Evolutionary conservation across 2,113 vertebrate species (phyloP).

Genomic region (Formicarius rufipectus): DNA sequence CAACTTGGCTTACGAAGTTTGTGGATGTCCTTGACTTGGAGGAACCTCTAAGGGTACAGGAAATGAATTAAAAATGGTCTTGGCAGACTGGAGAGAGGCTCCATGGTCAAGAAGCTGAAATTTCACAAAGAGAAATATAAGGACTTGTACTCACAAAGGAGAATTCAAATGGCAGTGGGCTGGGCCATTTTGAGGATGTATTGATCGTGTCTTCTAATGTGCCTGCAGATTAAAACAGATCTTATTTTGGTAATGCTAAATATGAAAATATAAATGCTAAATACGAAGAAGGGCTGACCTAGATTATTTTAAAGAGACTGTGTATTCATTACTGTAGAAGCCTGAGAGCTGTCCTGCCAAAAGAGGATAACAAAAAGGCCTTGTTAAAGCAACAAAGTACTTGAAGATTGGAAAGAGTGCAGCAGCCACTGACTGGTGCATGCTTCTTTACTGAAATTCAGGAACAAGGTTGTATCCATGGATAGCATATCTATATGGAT

Average conservation of each 20-base stretch:
- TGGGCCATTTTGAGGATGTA: background rate
- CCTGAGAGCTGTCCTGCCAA: background rate
- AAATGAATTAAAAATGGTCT: background rate
- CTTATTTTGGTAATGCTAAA: background rate
- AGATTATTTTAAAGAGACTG: background rate
- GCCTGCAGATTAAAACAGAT: background rate
- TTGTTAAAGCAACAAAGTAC: background rate
- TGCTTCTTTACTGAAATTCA: background rate
- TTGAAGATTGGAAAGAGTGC: background rate
- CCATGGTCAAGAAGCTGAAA: background rate
- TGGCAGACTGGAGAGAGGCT: background rate
- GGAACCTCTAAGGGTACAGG: background rate
- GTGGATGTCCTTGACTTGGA: background rate
- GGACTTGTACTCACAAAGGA: background rate
- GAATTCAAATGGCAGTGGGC: background rate
- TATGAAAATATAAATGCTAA: background rate
- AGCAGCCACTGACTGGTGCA: background rate
- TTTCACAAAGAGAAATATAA: background rate
- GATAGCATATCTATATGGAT: background rate
- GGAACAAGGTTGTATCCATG: background rate
- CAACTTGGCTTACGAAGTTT: background rate
- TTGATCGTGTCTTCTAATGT: background rate
- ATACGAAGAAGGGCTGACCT: background rate
- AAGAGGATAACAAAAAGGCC: slow-evolving; percentile 2
- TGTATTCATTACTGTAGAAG: background rate